These are phyloP conservation scores for Cyclura pinguis DNA, from an alignment of 2,797 vertebrate genomes.

Conservation along the genomic window DNA sequence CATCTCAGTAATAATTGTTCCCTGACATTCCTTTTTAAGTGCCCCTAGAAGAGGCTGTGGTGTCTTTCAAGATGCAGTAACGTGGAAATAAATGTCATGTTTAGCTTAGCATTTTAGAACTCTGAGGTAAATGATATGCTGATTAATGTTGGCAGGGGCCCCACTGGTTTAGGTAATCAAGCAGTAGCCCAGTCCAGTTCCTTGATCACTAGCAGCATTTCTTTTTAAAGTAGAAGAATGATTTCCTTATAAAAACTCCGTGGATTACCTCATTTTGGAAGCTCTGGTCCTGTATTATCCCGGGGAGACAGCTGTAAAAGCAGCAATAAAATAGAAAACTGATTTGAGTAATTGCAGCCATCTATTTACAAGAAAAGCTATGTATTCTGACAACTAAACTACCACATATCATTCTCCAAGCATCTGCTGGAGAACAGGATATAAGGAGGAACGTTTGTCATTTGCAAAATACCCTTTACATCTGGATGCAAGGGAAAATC, in stretches of 20 bases:
- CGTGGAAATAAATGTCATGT: slow-evolving; percentile 43
- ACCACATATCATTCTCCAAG: slow-evolving; percentile 33
- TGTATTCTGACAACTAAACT: slow-evolving; percentile 38
- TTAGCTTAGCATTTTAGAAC: slow-evolving; percentile 17
- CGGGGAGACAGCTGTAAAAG: slow-evolving; percentile 13
- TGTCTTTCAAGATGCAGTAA: slow-evolving; percentile 26
- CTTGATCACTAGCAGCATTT: slow-evolving; percentile 28
- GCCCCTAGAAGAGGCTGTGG: slow-evolving; percentile 27
- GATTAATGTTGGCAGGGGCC: slow-evolving; percentile 32
- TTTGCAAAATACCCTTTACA: background rate
- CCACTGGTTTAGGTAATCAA: slow-evolving; percentile 26
- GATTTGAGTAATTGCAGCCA: slow-evolving; percentile 16
- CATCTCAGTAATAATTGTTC: slow-evolving; percentile 51
- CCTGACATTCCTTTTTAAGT: slow-evolving; percentile 41
- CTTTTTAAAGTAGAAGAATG: background rate
- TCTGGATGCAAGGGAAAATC: slow-evolving; percentile 26
- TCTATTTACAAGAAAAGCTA: background rate
- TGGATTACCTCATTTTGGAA: slow-evolving; percentile 8
- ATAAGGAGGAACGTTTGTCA: background rate
- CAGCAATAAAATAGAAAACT: background rate
- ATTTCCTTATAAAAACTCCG: slow-evolving; percentile 3
- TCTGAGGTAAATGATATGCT: background rate
- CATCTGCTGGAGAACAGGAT: slow-evolving; percentile 31
- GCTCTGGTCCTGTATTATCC: background rate
- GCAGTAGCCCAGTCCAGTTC: slow-evolving; percentile 25